phyloP scores from a whole-genome alignment of 2,113 vertebrate genomes.

The Percopsis transmontana region DNA sequence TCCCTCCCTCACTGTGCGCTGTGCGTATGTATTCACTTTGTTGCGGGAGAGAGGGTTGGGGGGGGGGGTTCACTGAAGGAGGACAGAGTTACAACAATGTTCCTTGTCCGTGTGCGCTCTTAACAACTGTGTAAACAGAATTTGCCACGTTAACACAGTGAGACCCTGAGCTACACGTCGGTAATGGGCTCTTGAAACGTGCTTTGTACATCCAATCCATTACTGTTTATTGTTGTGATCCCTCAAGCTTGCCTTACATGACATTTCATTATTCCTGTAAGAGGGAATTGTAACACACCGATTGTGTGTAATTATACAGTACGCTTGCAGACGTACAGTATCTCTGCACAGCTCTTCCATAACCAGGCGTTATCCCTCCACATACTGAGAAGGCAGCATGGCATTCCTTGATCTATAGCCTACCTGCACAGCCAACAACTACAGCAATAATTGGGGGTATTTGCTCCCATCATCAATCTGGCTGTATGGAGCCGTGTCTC shows the following conservation, averaged over 20 bases:
- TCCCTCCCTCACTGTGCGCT: constrained; percentile 29
- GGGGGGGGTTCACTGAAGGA: constrained; percentile 19
- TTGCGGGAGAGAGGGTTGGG: background rate
- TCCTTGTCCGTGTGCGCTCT: constrained; percentile 51
- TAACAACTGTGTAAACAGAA: constrained; percentile 56
- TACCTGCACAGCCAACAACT: background rate
- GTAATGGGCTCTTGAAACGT: constrained; percentile 44
- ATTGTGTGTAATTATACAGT: background rate
- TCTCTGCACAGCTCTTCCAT: background rate
- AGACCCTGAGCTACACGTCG: constrained; percentile 31
- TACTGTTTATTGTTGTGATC: constrained; percentile 33
- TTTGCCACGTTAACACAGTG: constrained; percentile 37
- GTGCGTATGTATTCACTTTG: background rate
- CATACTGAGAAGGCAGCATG: background rate
- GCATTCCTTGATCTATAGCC: background rate
- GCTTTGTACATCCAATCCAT: constrained; percentile 27
- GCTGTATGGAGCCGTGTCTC: constrained; percentile 18
- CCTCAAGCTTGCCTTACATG: constrained; percentile 23
- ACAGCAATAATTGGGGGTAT: background rate
- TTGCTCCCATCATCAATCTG: constrained; percentile 23
- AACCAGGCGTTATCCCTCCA: background rate
- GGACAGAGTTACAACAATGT: constrained; percentile 32
- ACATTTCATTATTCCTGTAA: constrained; percentile 12
- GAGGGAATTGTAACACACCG: background rate
- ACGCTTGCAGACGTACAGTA: background rate